A percentile compares a stretch with the other conserved stretches of the same genome.
phyloP scores from a whole-genome alignment of 2,888 invertebrate genomes.

The Epinotia brunnichana region DNA sequence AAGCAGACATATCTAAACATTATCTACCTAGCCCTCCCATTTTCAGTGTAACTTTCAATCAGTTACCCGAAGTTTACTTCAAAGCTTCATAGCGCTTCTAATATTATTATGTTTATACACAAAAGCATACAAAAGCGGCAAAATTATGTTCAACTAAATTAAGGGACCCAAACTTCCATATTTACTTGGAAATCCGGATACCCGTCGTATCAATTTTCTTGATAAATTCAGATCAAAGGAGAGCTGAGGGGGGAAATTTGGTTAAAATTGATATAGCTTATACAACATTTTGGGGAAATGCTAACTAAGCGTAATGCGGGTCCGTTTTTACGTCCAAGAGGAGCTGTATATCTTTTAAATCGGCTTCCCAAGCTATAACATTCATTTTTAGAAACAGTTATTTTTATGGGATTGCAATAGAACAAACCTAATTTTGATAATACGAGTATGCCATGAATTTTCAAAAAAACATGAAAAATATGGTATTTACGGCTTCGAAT shows the following conservation, averaged over 20 bases:
- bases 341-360: not conserved
- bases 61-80: slow-evolving; percentile 27
- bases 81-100: slow-evolving; percentile 17
- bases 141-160: slow-evolving; percentile 33
- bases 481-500: too few species aligned
- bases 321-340: not conserved
- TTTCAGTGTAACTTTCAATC: slow-evolving; percentile 15
- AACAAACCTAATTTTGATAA: too few species aligned
- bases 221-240: slow-evolving; percentile 41
- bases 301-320: slow-evolving; percentile 28
- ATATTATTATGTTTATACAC: slow-evolving; percentile 39
- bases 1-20: not conserved
- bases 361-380: not conserved
- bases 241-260: slow-evolving; percentile 31
- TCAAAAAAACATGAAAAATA: too few species aligned
- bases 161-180: slow-evolving; percentile 36
- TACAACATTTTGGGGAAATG: slow-evolving; percentile 25
- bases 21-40: not conserved
- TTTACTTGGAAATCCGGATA: slow-evolving; percentile 31
- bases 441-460: too few species aligned
- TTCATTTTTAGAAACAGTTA: too few species aligned
- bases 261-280: slow-evolving; percentile 31
- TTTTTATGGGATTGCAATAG: too few species aligned
- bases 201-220: slow-evolving; percentile 37
- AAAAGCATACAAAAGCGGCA: slow-evolving; percentile 39